phyloP scores from a whole-genome alignment of 2,797 vertebrate genomes.

The Girardinus metallicus region DNA sequence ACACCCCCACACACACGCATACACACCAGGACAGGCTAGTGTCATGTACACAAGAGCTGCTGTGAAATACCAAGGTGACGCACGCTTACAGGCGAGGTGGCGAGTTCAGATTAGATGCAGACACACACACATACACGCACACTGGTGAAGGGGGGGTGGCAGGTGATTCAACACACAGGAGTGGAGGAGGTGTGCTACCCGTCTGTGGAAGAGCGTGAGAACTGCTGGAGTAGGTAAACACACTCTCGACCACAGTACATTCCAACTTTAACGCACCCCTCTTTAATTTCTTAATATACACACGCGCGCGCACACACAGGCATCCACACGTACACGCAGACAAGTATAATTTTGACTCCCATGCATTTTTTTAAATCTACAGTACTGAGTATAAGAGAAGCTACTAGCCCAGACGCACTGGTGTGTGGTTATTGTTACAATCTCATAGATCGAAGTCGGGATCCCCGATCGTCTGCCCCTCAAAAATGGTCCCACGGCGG shows the following conservation, averaged over 20 bases:
- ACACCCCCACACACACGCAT: conserved; percentile 15
- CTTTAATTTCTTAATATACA: conserved; percentile 33
- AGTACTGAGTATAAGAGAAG: conserved; percentile 83
- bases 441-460: conserved; percentile 82
- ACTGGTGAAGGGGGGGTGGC: conserved; percentile 34
- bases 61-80: conserved; percentile 77
- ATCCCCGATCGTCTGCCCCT: conserved; percentile 43
- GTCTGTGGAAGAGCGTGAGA: conserved; percentile 78
- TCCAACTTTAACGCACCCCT: conserved; percentile 70
- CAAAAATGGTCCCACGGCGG: conserved; percentile 41
- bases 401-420: conserved; percentile 83
- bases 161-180: conserved; percentile 58
- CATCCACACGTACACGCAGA: conserved; percentile 65
- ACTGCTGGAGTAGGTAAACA: conserved; percentile 77
- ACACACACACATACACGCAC: conserved; percentile 24
- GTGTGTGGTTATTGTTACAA: conserved; percentile 84
- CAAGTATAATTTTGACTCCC: conserved; percentile 79
- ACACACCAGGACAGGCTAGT: conserved; percentile 65
- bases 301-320: conserved; percentile 40
- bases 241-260: conserved; percentile 78
- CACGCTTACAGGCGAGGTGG: conserved; percentile 26
- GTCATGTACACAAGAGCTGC: conserved; percentile 74
- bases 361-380: conserved; percentile 80
- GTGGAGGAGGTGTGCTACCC: conserved; percentile 73
- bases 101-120: conserved; percentile 13